Percentiles rank a stretch among this genome's conserved stretches.
These are phyloP conservation scores for Micrasema minimum DNA, from an alignment of 1,140 invertebrate genomes.

Conservation along the genomic window DNA sequence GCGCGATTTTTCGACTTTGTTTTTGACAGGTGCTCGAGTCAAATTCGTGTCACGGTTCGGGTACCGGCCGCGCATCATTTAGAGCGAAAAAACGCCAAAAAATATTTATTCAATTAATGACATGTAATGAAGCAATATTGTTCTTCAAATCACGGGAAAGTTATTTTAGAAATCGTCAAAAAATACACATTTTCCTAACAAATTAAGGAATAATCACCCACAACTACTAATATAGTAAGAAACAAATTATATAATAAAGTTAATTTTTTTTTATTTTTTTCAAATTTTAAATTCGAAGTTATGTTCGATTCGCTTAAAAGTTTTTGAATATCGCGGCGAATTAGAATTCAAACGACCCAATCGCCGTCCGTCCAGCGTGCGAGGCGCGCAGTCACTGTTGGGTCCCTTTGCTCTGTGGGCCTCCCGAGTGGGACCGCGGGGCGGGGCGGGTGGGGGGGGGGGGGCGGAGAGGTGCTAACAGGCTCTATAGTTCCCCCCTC, in stretches of 20 bases:
- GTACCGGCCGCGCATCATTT: constrained; percentile 16
- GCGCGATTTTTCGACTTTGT: constrained; percentile 34
- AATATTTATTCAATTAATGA: too few species aligned
- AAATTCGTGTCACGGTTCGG: constrained; percentile 13
- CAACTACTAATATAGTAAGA: too few species aligned
- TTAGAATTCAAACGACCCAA: not conserved
- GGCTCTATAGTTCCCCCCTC: constrained; percentile 13
- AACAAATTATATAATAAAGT: too few species aligned
- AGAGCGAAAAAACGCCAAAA: constrained; percentile 12
- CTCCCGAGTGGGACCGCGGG: constrained; percentile 7
- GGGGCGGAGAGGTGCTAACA: constrained; percentile 19
- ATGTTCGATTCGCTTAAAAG: not conserved
- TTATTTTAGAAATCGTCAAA: not conserved
- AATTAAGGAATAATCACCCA: not conserved
- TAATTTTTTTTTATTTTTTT: not conserved
- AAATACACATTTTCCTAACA: not conserved
- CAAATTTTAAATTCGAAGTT: constrained; percentile 9
- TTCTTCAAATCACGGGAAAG: too few species aligned
- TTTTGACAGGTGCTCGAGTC: constrained; percentile 33
- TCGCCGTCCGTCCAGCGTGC: constrained; percentile 30
- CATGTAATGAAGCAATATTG: too few species aligned
- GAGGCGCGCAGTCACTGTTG: constrained; percentile 23
- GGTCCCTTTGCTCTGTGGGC: constrained; percentile 21
- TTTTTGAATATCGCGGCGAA: constrained; percentile 12
- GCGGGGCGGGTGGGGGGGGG: not conserved